These are phyloP conservation scores for Agonum fuliginosum DNA, from an alignment of 2,888 invertebrate species.

Conservation along the genomic window DNA sequence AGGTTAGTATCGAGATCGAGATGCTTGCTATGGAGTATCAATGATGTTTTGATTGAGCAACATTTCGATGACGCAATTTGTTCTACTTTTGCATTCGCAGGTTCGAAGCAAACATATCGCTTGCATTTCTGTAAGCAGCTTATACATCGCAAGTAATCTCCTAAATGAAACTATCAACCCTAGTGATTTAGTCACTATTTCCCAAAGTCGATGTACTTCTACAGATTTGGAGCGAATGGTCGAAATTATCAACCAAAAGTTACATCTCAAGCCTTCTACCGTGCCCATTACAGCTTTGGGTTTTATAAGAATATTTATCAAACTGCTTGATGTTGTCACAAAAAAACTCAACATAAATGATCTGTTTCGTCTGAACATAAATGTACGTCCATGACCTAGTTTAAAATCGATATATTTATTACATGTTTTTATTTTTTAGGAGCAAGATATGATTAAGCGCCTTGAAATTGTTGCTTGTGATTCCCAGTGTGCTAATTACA, in stretches of 20 bases:
- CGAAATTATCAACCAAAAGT: conserved; percentile 85
- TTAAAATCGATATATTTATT: conserved; percentile 16
- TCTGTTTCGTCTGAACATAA: conserved; percentile 74
- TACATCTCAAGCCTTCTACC: conserved; percentile 78
- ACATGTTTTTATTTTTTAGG: conserved; percentile 69
- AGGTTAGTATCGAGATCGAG: conserved; percentile 78
- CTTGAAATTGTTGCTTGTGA: conserved; percentile 86
- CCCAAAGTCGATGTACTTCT: conserved; percentile 87
- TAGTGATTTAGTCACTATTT: conserved; percentile 80
- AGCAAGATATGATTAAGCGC: conserved; percentile 79
- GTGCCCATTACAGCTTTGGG: conserved; percentile 79
- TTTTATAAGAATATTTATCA: conserved; percentile 81
- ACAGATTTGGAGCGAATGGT: conserved; percentile 93
- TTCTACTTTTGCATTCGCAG: conserved; percentile 67
- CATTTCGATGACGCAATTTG: conserved; percentile 3
- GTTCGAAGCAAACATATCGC: conserved; percentile 88
- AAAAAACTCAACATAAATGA: conserved; percentile 75
- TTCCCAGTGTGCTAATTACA: conserved; percentile 83
- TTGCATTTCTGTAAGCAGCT: conserved; percentile 90
- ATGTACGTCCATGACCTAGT: conserved; percentile 68
- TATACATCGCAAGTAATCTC: conserved; percentile 87
- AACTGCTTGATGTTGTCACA: conserved; percentile 77
- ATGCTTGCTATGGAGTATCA: background rate
- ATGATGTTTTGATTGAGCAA: conserved; percentile 9
- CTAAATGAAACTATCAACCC: conserved; percentile 78